Conservation (phyloP, 2,113 vertebrate species). For the Bufo bufo region DNA sequence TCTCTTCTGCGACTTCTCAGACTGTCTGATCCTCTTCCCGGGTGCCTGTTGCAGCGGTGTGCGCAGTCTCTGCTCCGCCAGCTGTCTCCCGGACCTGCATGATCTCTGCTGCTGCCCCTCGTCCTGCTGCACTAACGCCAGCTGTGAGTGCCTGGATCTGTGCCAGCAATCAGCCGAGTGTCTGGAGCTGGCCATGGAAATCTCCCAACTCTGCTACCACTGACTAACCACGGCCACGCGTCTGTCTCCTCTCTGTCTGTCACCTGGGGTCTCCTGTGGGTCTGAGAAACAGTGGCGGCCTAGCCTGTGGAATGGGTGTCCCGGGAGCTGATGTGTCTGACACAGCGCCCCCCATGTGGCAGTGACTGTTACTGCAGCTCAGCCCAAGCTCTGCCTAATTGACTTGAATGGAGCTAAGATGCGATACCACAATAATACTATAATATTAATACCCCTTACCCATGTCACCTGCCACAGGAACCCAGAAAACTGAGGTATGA, state of each 20-base stretch:
- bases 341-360: neutral
- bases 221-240: constrained; percentile 58
- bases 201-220: constrained; percentile 76
- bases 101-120: constrained; percentile 49
- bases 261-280: neutral
- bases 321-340: too few species aligned
- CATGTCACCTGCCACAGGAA: too few species aligned
- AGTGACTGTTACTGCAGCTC: neutral
- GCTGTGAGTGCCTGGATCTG: constrained; percentile 65
- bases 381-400: neutral
- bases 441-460: too few species aligned
- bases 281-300: too few species aligned
- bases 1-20: constrained; percentile 74
- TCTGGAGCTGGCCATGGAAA: constrained; percentile 75
- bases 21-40: constrained; percentile 67
- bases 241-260: neutral
- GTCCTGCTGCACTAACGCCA: constrained; percentile 22
- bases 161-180: constrained; percentile 73
- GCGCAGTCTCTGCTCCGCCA: constrained; percentile 64
- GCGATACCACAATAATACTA: neutral
- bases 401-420: neutral
- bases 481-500: too few species aligned
- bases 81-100: constrained; percentile 29
- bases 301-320: too few species aligned
- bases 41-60: constrained; percentile 62